Conservation (phyloP, 2,888 invertebrate species). For the Philopedon plagiatum region DNA sequence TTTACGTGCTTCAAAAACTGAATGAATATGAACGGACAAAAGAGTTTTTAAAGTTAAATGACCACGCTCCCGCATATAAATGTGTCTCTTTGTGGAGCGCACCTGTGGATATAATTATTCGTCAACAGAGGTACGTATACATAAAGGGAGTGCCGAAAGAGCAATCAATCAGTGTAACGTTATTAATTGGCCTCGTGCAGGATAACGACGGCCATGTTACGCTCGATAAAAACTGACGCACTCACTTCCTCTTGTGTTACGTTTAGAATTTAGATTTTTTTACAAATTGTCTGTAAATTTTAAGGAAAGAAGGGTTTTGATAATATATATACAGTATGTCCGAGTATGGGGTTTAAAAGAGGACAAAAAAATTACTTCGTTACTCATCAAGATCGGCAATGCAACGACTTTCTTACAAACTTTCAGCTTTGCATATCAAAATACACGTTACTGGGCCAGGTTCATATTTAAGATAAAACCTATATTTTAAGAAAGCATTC, state of each 20-base stretch:
- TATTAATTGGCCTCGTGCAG: constrained; percentile 21
- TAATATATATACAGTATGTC: too few species aligned
- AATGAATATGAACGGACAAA: constrained; percentile 60
- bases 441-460: neutral
- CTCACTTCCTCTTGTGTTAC: constrained; percentile 12
- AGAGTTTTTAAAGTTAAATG: constrained; percentile 57
- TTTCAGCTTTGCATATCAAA: too few species aligned
- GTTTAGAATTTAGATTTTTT: too few species aligned
- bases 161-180: constrained; percentile 25
- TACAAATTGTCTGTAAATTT: too few species aligned
- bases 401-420: too few species aligned
- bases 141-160: constrained; percentile 15
- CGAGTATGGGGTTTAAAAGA: too few species aligned
- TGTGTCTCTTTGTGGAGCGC: constrained; percentile 57
- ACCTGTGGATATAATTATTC: constrained; percentile 61
- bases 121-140: neutral
- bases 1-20: constrained; percentile 59
- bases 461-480: constrained; percentile 4
- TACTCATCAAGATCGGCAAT: too few species aligned
- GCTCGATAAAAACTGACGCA: constrained; percentile 26
- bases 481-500: neutral
- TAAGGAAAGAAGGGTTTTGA: too few species aligned
- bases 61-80: constrained; percentile 60
- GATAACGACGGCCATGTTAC: constrained; percentile 28
- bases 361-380: too few species aligned